phyloP scores from a whole-genome alignment of 2,797 vertebrate species.

The Phalloptychus januarius region DNA sequence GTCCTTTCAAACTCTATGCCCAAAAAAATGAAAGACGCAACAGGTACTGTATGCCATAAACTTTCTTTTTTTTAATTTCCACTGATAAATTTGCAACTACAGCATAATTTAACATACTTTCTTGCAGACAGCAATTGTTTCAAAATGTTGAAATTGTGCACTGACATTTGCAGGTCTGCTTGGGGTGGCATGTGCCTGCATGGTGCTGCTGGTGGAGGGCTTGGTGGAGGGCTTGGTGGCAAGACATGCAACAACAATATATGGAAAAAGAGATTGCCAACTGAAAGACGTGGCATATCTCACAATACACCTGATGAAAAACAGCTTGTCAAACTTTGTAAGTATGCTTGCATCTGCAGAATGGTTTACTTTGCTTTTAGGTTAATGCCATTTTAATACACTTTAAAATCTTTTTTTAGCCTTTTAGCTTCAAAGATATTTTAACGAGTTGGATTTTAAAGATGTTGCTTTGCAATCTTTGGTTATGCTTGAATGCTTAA shows the following conservation, averaged over 20 bases:
- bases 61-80: too few species aligned
- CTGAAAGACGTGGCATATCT: slow-evolving; percentile 23
- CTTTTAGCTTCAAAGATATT: not conserved
- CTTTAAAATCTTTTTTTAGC: not conserved
- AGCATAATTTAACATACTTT: not conserved
- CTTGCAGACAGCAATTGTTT: not conserved
- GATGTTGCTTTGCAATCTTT: not conserved
- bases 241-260: not conserved
- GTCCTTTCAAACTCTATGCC: not conserved
- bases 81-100: not conserved
- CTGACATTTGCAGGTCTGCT: slow-evolving; percentile 42
- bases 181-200: slow-evolving; percentile 17
- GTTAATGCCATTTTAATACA: not conserved
- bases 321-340: slow-evolving; percentile 45
- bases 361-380: not conserved
- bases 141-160: not conserved
- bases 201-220: slow-evolving; percentile 32
- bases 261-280: slow-evolving; percentile 14
- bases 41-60: slow-evolving; percentile 41
- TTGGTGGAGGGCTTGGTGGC: slow-evolving; percentile 32
- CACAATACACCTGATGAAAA: not conserved
- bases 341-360: slow-evolving; percentile 30
- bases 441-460: not conserved
- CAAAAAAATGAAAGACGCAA: slow-evolving; percentile 41
- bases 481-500: too few species aligned